These are phyloP conservation scores for Micromussa lordhowensis DNA, from an alignment of 92 coral and sea anemone genomes.

Conservation along the genomic window DNA sequence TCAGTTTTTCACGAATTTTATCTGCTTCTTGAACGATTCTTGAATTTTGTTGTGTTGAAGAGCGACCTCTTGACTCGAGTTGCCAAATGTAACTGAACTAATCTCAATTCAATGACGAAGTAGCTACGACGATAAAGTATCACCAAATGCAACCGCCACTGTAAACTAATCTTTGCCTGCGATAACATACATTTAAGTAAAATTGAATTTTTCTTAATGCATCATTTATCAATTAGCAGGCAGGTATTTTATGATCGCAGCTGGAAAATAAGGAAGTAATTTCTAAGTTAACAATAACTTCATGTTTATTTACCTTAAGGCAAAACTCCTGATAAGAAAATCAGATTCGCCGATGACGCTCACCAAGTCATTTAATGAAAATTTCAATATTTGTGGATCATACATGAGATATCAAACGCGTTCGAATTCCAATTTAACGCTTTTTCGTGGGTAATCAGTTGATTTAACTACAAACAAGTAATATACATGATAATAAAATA, in stretches of 20 bases:
- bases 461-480: neutral
- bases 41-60: too few species aligned
- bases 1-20: neutral
- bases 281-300: neutral
- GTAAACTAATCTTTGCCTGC: neutral
- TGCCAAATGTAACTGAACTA: neutral
- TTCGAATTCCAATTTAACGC: neutral
- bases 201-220: neutral
- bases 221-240: conserved; percentile 3
- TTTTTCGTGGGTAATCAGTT: neutral
- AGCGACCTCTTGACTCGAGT: neutral
- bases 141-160: neutral
- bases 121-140: neutral
- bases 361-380: neutral
- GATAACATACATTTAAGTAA: conserved; percentile 4
- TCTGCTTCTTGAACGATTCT: neutral
- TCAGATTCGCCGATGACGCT: neutral
- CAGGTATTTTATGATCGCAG: neutral
- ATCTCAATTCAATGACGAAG: neutral
- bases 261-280: neutral
- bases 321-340: neutral
- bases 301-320: neutral
- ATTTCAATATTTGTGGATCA: neutral
- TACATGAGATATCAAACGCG: neutral
- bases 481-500: neutral